phyloP scores from a whole-genome alignment of 2,113 vertebrate genomes.

The Pollachius pollachius region DNA sequence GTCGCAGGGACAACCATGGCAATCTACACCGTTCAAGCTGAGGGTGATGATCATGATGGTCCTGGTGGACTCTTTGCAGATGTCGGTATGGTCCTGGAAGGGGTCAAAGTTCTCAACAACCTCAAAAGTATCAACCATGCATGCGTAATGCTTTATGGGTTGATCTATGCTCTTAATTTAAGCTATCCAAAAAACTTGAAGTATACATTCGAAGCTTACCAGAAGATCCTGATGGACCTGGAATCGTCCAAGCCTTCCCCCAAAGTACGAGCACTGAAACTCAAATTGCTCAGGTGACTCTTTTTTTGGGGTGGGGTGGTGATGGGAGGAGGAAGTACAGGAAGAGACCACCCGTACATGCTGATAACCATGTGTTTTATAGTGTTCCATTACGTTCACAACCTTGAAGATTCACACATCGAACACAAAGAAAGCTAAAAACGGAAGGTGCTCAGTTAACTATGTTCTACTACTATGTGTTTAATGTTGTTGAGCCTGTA shows the following conservation, averaged over 20 bases:
- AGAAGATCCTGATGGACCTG: conserved; percentile 20
- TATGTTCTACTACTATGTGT: not conserved
- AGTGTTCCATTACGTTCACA: too few species aligned
- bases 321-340: too few species aligned
- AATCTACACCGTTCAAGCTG: conserved; percentile 6
- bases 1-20: conserved; percentile 10
- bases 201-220: conserved; percentile 13
- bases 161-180: conserved; percentile 12
- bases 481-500: conserved; percentile 11
- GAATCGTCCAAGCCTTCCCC: conserved; percentile 11
- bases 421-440: too few species aligned
- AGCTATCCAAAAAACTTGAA: conserved; percentile 15
- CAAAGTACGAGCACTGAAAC: too few species aligned
- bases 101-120: conserved; percentile 12
- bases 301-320: too few species aligned
- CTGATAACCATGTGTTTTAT: too few species aligned
- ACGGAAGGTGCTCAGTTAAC: too few species aligned
- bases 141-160: conserved; percentile 9
- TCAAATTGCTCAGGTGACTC: too few species aligned
- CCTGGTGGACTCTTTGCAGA: conserved; percentile 2
- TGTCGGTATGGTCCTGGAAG: conserved; percentile 21
- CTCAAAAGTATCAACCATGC: conserved; percentile 4
- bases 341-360: too few species aligned
- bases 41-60: conserved; percentile 2
- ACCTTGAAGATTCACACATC: too few species aligned